Base-by-base conservation (phyloP, 2,113 vertebrate genomes). In the Xenotilapia longispinis region DNA sequence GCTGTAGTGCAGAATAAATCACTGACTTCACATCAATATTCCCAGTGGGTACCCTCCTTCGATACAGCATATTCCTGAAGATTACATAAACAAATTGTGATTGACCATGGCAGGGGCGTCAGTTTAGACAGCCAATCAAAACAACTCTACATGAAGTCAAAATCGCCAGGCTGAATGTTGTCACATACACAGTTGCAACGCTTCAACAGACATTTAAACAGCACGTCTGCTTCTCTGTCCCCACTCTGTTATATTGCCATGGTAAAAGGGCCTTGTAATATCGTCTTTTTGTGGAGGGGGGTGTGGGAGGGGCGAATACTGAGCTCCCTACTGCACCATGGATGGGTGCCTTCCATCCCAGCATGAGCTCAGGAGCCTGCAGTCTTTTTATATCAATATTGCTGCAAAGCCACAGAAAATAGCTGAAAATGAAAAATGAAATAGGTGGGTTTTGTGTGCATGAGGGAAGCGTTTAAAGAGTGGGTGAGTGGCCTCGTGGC, bases 391-490 rank as follows among this genome's bases (percentile, higher is more conserved):
- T 87, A 90, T 94, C 88, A 92, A 89, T 93, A 93, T 88, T 45
- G 83, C 92, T 86, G 87, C 83, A 93, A 91, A 93, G 91, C 88
- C 88, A 47, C 79, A 89, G 85, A 92, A 89, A 93, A 93, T 89
- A 78, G 87, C 81, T 88, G 88, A 82, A 92, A 94, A 93, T 92
- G 93, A 91, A 91, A 93, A 92, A 91, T 91, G 86, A 93, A 91
- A 94, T 88, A 51, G 85, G 81, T 87, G 89, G 54, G 54, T 79
- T 80, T 63, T 83, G 78, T 88, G 19, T 80, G 51, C 86, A 89
- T 78, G 86, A 81, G 88, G 55, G 80, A 33, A 40, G 84, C 31
- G 6, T 92, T 88, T 88, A 85, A 80, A 87, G 83, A 87, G 87
- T 86, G 88, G 85, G 83, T 79, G 91, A 89, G 87, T 10, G n/a